Percentiles rank a stretch among this genome's conserved stretches.
Conservation (phyloP, 2,888 invertebrate genomes). For the Neoascia interrupta region DNA sequence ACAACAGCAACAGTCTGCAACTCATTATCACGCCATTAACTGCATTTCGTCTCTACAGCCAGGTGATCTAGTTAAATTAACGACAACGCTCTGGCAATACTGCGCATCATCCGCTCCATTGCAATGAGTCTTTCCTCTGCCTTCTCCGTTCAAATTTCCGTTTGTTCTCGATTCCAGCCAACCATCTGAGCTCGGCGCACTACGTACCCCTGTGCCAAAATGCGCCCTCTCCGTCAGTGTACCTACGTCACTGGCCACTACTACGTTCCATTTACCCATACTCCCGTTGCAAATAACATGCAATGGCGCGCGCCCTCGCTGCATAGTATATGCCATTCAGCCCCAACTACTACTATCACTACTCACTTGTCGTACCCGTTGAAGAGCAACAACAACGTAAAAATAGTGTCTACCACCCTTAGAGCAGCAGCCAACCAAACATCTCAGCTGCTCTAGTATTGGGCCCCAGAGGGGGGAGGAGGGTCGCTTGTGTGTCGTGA, state of each 20-base stretch:
- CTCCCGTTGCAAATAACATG: constrained; percentile 11
- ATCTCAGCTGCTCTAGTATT: constrained; percentile 41
- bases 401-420: constrained; percentile 27
- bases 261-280: constrained; percentile 57
- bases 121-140: constrained; percentile 12
- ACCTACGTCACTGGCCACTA: constrained; percentile 55
- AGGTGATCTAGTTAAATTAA: neutral
- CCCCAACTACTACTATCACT: constrained; percentile 13
- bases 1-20: too few species aligned
- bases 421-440: constrained; percentile 26
- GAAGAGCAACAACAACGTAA: neutral
- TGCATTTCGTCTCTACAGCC: too few species aligned
- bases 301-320: too few species aligned
- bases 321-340: too few species aligned
- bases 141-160: constrained; percentile 42
- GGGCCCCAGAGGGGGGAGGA: too few species aligned
- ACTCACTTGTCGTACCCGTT: constrained; percentile 13
- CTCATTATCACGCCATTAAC: too few species aligned
- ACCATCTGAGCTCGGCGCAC: constrained; percentile 3
- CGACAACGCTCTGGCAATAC: constrained; percentile 36
- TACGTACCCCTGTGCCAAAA: too few species aligned
- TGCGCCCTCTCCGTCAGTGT: constrained; percentile 29
- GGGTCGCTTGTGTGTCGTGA: too few species aligned
- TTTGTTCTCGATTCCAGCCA: constrained; percentile 45
- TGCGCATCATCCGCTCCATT: neutral